These are phyloP conservation scores for Entomyzon cyanotis DNA, from an alignment of 2,113 vertebrate species.

Conservation along the genomic window DNA sequence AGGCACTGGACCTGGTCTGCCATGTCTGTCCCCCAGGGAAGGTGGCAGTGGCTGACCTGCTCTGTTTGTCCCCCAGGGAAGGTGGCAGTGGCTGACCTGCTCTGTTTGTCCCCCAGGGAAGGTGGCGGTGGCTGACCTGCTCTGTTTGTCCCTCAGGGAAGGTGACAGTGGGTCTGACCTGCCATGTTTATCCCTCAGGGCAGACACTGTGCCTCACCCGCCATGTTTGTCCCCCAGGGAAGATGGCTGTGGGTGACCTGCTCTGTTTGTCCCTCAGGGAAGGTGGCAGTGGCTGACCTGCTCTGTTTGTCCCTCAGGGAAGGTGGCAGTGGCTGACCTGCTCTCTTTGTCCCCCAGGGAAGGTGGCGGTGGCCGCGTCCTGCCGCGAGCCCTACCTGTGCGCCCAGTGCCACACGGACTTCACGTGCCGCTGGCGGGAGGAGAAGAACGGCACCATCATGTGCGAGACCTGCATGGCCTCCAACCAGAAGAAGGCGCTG, in stretches of 20 bases:
- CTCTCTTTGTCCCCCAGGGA: conserved; percentile 67
- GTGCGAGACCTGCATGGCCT: conserved; percentile 96
- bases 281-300: rapidly evolving
- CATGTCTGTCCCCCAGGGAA: not conserved
- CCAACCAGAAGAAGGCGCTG: conserved; percentile 94
- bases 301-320: not conserved
- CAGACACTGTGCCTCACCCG: too few species aligned
- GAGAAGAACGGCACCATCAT: conserved; percentile 90
- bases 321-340: too few species aligned
- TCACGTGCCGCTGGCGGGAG: conserved; percentile 97
- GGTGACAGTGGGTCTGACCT: rapidly evolving
- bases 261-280: not conserved
- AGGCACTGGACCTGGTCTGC: too few species aligned
- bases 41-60: too few species aligned
- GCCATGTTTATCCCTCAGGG: too few species aligned
- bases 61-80: not conserved
- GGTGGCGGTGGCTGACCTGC: too few species aligned
- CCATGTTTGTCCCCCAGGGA: not conserved
- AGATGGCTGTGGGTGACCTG: rapidly evolving
- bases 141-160: not conserved
- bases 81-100: too few species aligned
- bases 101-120: not conserved
- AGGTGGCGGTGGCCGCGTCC: conserved; percentile 66
- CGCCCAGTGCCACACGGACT: conserved; percentile 96
- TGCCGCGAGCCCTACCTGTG: conserved; percentile 92